Evolutionary conservation across 2,888 invertebrate species (phyloP), one percentile per base, ranked within the genome.

Genomic region (Acrocyrtus sp.): DNA sequence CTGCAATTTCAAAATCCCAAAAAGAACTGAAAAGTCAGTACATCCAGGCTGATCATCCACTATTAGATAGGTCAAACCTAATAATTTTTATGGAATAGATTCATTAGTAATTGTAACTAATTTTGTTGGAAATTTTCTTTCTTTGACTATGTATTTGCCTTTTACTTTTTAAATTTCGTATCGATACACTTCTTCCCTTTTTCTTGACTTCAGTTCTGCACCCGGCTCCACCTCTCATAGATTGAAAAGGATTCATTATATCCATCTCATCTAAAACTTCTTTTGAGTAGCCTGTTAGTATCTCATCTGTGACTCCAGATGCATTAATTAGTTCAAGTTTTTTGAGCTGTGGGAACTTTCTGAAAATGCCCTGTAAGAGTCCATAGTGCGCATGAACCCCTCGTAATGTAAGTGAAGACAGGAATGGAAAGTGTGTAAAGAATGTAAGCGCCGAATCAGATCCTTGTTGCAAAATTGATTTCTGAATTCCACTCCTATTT

Each of bases 381-480:
- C 72, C 72, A 27, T 75, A 75, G 26, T 72, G 75, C 4, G 72
- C 75, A 58, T 75, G 75, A 2, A 75, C 75, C 51, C 75, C 57
- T 41, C 67, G 24, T 10, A 75, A 22, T 1, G 72, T 72, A 17
- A 75, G 24, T 0, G 67, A 72, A 4, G 72, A 56, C 3, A 75
- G 41, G 27, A 54, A 72, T 0, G 67, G 69, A 43, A 75, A 75
- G 53, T 75, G 75, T 10, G 43, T 62, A 26, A 75, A 67, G 22
- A 75, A 75, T 24, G 48, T 72, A 0, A 75, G 43, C 8, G 75
- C 70, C 22, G 58, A 72, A 26, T 75, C 75, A 5, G 72, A 45
- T 0, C 75, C 67, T 24, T 72, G 61, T 53, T 75, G 75, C 19
- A 75, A 62, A 43, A 75, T 67, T 3, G 75, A 75, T 48, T 72